phyloP scores from a whole-genome alignment of 2,797 vertebrate genomes.

The Coracias cyanogaster region DNA sequence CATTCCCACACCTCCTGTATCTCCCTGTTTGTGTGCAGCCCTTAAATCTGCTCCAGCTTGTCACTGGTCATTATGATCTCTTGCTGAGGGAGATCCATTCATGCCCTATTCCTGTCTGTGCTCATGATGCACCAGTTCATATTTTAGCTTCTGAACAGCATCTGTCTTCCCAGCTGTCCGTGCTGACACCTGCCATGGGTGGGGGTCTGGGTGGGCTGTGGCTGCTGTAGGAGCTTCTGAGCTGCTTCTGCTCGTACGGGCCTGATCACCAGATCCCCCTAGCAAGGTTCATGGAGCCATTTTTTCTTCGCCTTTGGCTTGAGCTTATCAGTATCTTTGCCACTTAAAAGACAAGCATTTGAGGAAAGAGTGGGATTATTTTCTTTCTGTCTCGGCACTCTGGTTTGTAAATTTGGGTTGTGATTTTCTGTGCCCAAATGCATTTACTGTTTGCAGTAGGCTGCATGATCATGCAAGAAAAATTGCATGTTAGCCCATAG shows the following conservation, averaged over 20 bases:
- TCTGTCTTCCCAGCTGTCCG: not conserved
- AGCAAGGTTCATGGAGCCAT: fast-evolving
- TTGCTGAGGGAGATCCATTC: fast-evolving
- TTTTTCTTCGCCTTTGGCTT: not conserved
- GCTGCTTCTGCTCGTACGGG: not conserved
- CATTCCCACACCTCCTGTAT: not conserved
- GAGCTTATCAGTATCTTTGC: fast-evolving
- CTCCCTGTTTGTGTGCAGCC: not conserved
- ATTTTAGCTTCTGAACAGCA: not conserved
- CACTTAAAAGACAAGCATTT: not conserved
- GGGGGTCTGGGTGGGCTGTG: not conserved
- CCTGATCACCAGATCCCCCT: not conserved
- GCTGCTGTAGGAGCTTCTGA: not conserved
- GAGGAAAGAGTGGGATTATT: not conserved
- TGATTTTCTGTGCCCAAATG: not conserved
- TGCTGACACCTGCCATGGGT: not conserved
- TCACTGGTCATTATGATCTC: fast-evolving
- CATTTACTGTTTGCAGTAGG: not conserved
- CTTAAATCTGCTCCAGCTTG: not conserved
- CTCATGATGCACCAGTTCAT: fast-evolving
- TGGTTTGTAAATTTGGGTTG: not conserved
- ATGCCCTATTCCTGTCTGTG: not conserved
- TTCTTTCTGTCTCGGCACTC: not conserved
- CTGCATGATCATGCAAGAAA: not conserved
- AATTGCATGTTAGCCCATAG: not conserved